Percentiles rank a stretch among this genome's conserved stretches.
These are phyloP conservation scores for Motacilla alba DNA, from an alignment of 2,113 vertebrate genomes.

Conservation along the genomic window DNA sequence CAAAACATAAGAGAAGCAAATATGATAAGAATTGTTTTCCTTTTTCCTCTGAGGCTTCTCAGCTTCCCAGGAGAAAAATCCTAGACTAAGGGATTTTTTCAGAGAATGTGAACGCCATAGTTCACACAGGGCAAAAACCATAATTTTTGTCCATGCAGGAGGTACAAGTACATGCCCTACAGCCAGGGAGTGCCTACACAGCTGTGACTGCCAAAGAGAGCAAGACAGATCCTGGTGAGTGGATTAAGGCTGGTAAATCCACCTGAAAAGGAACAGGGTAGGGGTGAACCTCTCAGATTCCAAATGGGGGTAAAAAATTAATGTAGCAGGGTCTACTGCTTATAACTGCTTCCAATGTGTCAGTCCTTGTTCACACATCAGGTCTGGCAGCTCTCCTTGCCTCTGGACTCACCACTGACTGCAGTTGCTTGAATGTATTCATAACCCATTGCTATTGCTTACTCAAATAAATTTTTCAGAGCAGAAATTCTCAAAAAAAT, in stretches of 20 bases:
- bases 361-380: neutral
- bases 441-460: neutral
- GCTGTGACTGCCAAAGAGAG: neutral
- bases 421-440: neutral
- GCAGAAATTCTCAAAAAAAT: neutral
- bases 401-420: neutral
- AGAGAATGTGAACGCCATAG: no score
- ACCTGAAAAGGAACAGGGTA: neutral
- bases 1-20: no score
- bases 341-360: neutral
- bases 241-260: neutral
- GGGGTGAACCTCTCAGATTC: neutral
- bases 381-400: neutral
- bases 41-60: no score
- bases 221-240: neutral
- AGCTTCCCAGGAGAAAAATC: no score
- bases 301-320: neutral
- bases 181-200: neutral
- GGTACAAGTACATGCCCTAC: neutral
- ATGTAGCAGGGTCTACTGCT: neutral
- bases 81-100: no score
- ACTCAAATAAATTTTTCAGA: neutral
- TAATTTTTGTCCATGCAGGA: neutral
- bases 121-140: fast-evolving
- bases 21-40: no score